Conservation (phyloP, 2,113 vertebrate genomes). For the Azemiops feae region DNA sequence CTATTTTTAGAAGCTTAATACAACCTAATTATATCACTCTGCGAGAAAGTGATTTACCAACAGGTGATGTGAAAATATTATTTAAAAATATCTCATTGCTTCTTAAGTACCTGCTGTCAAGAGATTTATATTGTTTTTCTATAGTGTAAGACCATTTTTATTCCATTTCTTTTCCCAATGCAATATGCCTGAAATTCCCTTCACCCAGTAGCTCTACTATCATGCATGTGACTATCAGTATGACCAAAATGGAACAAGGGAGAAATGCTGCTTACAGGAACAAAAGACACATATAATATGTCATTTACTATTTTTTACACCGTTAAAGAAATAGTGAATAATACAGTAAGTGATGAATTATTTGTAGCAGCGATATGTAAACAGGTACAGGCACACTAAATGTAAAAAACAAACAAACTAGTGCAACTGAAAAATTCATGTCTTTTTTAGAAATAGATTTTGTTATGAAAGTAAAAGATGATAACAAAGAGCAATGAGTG, state of each 20-base stretch:
- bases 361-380: neutral
- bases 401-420: neutral
- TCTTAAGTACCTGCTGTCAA: neutral
- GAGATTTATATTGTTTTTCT: neutral
- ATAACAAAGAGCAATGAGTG: neutral
- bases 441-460: neutral
- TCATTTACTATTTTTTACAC: neutral
- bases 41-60: neutral
- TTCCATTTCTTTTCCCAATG: neutral
- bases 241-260: neutral
- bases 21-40: neutral
- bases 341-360: neutral
- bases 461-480: neutral
- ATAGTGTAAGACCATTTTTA: neutral
- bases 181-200: neutral
- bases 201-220: neutral
- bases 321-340: neutral
- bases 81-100: constrained; percentile 6
- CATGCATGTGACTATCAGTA: neutral
- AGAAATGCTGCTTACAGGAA: neutral
- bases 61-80: neutral
- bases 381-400: neutral
- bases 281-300: neutral
- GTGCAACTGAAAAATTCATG: neutral
- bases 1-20: neutral